Conservation (phyloP, 2,113 vertebrate species). For the Nansenia antarctica region DNA sequence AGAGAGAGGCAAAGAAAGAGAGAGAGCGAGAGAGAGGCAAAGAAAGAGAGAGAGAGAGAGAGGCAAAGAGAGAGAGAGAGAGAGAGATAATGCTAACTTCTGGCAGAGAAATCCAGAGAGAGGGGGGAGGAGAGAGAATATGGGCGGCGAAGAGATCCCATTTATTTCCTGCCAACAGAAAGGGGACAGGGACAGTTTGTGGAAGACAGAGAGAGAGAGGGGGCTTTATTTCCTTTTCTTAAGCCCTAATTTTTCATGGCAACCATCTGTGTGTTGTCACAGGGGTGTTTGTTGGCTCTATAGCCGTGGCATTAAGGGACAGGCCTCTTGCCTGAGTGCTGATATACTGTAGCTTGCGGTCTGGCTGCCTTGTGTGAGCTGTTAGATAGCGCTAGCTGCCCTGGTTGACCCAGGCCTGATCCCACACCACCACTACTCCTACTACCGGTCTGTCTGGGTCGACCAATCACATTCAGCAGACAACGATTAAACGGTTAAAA, state of each 20-base stretch:
- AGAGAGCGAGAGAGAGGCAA: too few species aligned
- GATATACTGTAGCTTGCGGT: too few species aligned
- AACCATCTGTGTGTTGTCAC: slow-evolving; percentile 49
- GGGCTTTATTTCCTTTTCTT: slow-evolving; percentile 20
- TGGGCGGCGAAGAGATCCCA: slow-evolving; percentile 6
- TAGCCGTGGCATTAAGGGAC: slow-evolving; percentile 11
- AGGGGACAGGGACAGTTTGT: slow-evolving; percentile 33
- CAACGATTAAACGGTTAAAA: too few species aligned
- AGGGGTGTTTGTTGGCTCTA: slow-evolving; percentile 3
- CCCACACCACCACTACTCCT: neutral
- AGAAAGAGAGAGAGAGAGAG: neutral
- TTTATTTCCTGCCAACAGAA: slow-evolving; percentile 53
- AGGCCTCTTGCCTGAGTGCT: neutral
- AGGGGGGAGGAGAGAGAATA: slow-evolving; percentile 12
- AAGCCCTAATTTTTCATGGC: slow-evolving; percentile 47
- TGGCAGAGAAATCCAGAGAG: slow-evolving; percentile 1
- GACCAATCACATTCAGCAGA: neutral
- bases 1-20: too few species aligned
- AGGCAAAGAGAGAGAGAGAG: neutral
- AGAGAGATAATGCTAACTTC: too few species aligned
- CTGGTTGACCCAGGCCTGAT: neutral
- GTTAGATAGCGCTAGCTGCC: slow-evolving; percentile 1
- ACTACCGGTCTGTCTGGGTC: neutral
- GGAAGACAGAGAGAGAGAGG: slow-evolving; percentile 4
- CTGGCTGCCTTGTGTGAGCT: neutral